Conservation (phyloP, 2,113 vertebrate genomes). For the Ptilonorhynchus violaceus region DNA sequence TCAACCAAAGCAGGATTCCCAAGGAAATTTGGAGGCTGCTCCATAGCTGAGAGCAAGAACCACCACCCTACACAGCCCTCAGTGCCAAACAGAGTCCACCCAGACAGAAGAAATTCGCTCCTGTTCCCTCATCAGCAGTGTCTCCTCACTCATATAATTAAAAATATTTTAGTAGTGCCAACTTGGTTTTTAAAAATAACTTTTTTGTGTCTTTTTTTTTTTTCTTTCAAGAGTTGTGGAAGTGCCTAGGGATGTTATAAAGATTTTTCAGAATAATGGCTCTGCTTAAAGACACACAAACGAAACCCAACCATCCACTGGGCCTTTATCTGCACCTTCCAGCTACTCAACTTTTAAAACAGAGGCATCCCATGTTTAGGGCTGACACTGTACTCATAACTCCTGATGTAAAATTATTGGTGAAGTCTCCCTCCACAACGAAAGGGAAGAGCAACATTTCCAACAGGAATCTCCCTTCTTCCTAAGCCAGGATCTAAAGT, state of each 20-base stretch:
- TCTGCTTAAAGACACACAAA: neutral
- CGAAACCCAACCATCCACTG: neutral
- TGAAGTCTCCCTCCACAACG: fast-evolving
- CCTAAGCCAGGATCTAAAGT: neutral
- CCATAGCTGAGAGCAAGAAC: neutral
- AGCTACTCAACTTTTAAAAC: neutral
- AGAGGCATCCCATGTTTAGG: neutral
- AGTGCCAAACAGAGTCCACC: neutral
- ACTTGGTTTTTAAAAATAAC: neutral
- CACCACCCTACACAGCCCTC: neutral
- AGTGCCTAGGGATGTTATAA: neutral
- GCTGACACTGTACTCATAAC: neutral
- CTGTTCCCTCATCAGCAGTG: neutral
- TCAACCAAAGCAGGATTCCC: neutral
- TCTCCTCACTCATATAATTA: neutral
- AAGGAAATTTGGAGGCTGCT: neutral
- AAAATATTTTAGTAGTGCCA: neutral
- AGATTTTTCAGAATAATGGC: neutral
- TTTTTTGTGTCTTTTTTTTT: fast-evolving
- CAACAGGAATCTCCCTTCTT: neutral
- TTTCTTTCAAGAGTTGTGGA: neutral
- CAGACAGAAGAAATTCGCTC: neutral
- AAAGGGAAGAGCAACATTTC: neutral
- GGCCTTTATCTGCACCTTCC: neutral
- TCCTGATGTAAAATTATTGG: neutral